Percentiles rank a stretch among this genome's conserved stretches.
These are phyloP conservation scores for Nymphalis polychloros DNA, from an alignment of 2,888 invertebrate genomes.

Conservation along the genomic window DNA sequence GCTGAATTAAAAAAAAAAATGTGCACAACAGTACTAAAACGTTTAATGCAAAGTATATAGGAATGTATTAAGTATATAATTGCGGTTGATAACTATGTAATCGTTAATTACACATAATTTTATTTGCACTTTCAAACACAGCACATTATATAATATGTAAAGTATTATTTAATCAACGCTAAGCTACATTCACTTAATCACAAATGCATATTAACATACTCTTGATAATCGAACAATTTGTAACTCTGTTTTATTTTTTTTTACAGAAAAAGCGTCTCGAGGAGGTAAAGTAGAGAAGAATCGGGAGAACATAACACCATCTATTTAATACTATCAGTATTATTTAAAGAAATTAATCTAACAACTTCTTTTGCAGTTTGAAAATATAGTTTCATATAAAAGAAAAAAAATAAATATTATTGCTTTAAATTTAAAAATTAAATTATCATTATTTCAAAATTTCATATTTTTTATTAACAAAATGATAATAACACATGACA, in stretches of 20 bases:
- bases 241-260: constrained; percentile 59
- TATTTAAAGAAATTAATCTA: too few relatives aligned
- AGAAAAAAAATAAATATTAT: background rate
- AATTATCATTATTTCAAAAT: background rate
- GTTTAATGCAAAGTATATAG: constrained; percentile 3
- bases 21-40: background rate
- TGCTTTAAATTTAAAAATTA: background rate
- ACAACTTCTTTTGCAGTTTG: background rate
- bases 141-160: background rate
- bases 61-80: background rate
- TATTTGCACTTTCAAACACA: background rate
- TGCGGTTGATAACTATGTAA: background rate
- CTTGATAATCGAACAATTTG: background rate
- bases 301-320: constrained; percentile 27
- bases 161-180: background rate
- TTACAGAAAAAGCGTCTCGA: constrained; percentile 90
- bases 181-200: constrained; percentile 10
- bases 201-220: constrained; percentile 16
- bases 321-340: too few relatives aligned
- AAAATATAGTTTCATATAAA: too few relatives aligned
- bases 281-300: constrained; percentile 82
- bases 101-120: background rate
- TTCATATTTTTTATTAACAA: background rate
- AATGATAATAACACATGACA: constrained; percentile 21
- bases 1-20: constrained; percentile 5